Evolutionary conservation across 1,140 invertebrate genomes (phyloP).

Genomic region (Acromyrmex heyeri): DNA sequence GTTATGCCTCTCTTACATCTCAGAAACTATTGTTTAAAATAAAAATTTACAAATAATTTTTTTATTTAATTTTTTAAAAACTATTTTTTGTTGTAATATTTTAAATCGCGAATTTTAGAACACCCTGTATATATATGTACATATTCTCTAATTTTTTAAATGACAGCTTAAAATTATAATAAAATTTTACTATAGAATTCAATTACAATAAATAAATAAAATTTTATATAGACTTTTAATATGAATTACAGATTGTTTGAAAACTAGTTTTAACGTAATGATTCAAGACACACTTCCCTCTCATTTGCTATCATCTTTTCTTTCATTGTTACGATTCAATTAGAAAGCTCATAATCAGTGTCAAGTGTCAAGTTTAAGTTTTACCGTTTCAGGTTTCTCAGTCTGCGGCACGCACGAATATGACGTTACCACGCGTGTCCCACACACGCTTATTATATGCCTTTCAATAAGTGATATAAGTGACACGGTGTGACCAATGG

Average conservation of each 20-base stretch:
- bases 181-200: neutral
- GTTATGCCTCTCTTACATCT: too few species aligned
- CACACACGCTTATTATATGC: slow-evolving; percentile 18
- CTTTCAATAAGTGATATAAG: too few species aligned
- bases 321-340: neutral
- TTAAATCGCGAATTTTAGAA: too few species aligned
- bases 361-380: slow-evolving; percentile 49
- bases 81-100: too few species aligned
- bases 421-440: neutral
- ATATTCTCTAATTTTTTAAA: neutral
- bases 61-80: too few species aligned
- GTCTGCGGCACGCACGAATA: neutral
- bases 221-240: neutral
- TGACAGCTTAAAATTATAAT: neutral
- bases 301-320: neutral
- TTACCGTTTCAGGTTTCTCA: slow-evolving; percentile 34
- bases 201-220: neutral
- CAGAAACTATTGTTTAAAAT: too few species aligned
- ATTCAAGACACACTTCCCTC: neutral
- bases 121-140: too few species aligned
- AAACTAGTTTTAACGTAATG: neutral
- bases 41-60: too few species aligned
- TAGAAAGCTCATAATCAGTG: slow-evolving; percentile 5
- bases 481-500: too few species aligned
- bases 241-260: neutral